These are phyloP conservation scores for Caranx ignobilis DNA, from an alignment of 2,113 vertebrate species.

Conservation along the genomic window DNA sequence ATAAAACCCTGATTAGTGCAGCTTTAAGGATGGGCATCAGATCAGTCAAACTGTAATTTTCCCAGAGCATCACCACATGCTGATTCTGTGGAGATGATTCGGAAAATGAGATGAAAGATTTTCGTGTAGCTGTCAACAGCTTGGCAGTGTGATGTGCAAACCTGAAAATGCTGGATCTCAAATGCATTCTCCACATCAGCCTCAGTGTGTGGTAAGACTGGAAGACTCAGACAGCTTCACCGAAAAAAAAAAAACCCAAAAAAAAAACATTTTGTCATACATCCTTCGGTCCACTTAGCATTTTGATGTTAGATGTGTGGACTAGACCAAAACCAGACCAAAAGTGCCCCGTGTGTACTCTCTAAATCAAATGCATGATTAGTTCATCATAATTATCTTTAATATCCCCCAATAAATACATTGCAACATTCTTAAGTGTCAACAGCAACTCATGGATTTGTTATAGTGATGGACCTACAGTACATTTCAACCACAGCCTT, in stretches of 20 bases:
- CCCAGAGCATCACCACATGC: not conserved
- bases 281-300: not conserved
- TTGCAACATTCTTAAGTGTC: constrained; percentile 18
- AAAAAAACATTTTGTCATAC: not conserved
- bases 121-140: not conserved
- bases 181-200: not conserved
- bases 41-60: not conserved
- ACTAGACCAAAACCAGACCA: not conserved
- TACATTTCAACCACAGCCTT: constrained; percentile 8
- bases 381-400: constrained; percentile 6
- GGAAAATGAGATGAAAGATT: not conserved
- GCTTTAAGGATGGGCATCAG: not conserved
- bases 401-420: constrained; percentile 13
- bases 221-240: not conserved
- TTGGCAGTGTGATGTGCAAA: not conserved
- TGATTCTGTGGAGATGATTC: not conserved
- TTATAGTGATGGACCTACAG: constrained; percentile 12
- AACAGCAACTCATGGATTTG: constrained; percentile 7
- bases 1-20: not conserved
- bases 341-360: not conserved
- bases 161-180: not conserved
- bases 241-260: no score
- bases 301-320: not conserved
- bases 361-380: constrained; percentile 11
- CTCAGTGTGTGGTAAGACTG: not conserved